Evolutionary conservation across 2,113 vertebrate species (phyloP), one percentile per base, ranked within the genome.

Genomic region (Hiodon tergisus): DNA sequence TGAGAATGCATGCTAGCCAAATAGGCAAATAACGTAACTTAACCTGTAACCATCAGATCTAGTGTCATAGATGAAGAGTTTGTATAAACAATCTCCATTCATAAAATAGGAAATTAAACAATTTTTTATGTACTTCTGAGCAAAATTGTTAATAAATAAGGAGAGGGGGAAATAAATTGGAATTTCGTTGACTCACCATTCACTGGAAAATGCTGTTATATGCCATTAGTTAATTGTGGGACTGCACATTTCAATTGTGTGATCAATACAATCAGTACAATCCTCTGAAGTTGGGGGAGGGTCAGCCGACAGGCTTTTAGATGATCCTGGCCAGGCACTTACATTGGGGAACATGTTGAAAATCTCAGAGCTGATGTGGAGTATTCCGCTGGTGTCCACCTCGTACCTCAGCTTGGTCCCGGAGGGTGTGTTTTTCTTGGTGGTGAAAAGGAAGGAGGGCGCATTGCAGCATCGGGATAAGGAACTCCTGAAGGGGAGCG

Each of bases 341-440:
- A 99, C 96, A 89, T 98, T 94, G 55, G 96, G 97, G 81, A 99
- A 95, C 94, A 98, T 97, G 75, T 94, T 94, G 87, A 95, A 99
- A 83, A 98, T 90, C 84, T 98, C 96, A 2, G 91, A 88, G 81
- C 93, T 93, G 86, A 99, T 94, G 74, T 94, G 94, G 69, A 95
- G 92, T 77, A 96, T 93, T 31, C 95, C 95, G 3, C 95, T 98
- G 2, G 94, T 95, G 78, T 98, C 97, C 80, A 98, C 95, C 87
- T 99, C 97, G 0, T 99, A 99, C 78, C 95, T 92, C 83, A 98
- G 93, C 73, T 98, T 97, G 3, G 94, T 94, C 61, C 94, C 94
- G 74, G 95, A 85, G 3, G 97, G 96, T 0, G 96, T 98, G 78
- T 99, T 99, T 82, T 93, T 96, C 91, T 97, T 96, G 5, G 97